A percentile compares a stretch with the other conserved stretches of the same genome.
Conservation (phyloP, 2,113 vertebrate species). For the Puntigrus tetrazona region DNA sequence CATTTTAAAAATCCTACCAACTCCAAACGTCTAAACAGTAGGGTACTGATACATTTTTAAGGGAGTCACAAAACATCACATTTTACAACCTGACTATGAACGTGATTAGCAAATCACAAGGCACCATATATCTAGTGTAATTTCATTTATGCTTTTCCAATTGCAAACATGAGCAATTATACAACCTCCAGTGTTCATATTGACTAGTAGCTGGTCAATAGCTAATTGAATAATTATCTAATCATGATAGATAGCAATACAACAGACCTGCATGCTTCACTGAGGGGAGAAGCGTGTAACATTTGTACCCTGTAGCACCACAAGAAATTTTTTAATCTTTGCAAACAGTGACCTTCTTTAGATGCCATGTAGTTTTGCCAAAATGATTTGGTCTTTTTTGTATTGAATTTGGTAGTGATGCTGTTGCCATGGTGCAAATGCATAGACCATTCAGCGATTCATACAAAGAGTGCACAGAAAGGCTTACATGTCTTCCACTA, state of each 20-base stretch:
- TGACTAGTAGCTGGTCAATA: constrained; percentile 65
- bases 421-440: constrained; percentile 73
- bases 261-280: constrained; percentile 67
- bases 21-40: not conserved
- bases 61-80: not conserved
- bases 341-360: constrained; percentile 27
- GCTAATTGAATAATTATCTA: constrained; percentile 71
- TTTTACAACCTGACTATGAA: not conserved
- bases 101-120: not conserved
- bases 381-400: constrained; percentile 9
- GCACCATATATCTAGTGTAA: constrained; percentile 38
- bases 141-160: not conserved
- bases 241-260: constrained; percentile 70
- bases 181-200: constrained; percentile 60
- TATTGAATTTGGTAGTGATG: constrained; percentile 64
- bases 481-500: constrained; percentile 84
- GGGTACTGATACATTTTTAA: not conserved
- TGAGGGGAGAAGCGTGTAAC: constrained; percentile 68
- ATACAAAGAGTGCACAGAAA: constrained; percentile 71
- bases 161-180: not conserved
- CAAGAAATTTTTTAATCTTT: constrained; percentile 51
- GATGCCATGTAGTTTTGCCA: not conserved
- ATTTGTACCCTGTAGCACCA: constrained; percentile 74
- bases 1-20: not conserved
- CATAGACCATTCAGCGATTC: constrained; percentile 65